Evolutionary conservation across 2,797 vertebrate genomes (phyloP).

Genomic region (Hyperoplus immaculatus): DNA sequence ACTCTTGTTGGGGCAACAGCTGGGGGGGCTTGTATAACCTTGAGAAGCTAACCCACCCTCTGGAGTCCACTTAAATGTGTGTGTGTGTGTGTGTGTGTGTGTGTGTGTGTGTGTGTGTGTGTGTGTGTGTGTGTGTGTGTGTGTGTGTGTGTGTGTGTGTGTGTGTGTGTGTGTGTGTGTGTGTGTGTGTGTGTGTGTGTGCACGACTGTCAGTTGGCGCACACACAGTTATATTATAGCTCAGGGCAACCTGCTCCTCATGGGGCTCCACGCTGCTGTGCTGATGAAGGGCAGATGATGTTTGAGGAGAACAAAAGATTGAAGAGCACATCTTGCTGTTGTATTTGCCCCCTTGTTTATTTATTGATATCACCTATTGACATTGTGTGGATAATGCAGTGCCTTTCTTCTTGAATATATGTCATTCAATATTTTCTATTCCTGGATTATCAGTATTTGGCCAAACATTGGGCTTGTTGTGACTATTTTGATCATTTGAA

Average conservation of each 20-base stretch:
- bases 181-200: neutral
- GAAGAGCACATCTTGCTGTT: constrained; percentile 15
- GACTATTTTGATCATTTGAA: neutral
- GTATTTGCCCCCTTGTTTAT: constrained; percentile 4
- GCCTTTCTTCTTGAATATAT: neutral
- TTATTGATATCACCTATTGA: constrained; percentile 8
- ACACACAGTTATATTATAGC: constrained; percentile 17
- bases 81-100: neutral
- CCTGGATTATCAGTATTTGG: neutral
- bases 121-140: neutral
- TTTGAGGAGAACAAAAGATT: constrained; percentile 51
- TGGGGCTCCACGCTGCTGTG: constrained; percentile 19
- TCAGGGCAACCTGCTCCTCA: constrained; percentile 52
- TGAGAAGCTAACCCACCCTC: constrained; percentile 16
- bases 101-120: neutral
- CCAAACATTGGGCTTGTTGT: neutral
- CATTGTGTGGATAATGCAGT: neutral
- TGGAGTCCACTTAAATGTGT: constrained; percentile 19
- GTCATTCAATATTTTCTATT: neutral
- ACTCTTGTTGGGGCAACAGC: constrained; percentile 36
- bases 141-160: neutral
- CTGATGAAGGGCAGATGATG: constrained; percentile 29
- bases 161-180: neutral
- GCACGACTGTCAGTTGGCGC: constrained; percentile 2
- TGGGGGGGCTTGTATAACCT: constrained; percentile 26